A percentile compares a stretch with the other conserved stretches of the same genome.
phyloP scores from a whole-genome alignment of 2,113 vertebrate species.

The Ailuropoda melanoleuca region DNA sequence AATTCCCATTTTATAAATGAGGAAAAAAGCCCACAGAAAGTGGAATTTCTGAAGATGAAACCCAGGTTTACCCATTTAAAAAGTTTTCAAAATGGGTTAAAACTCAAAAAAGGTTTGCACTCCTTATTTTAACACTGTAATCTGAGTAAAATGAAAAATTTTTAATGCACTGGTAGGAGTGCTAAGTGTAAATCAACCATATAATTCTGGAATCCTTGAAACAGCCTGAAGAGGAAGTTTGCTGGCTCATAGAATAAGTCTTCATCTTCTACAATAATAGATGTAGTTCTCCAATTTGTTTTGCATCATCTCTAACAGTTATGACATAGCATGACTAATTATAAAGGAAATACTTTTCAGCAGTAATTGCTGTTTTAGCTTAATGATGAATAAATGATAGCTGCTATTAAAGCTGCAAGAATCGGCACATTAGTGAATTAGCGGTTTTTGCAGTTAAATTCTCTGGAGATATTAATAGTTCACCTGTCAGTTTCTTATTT shows the following conservation, averaged over 20 bases:
- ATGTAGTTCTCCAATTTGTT: not conserved
- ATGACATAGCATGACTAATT: not conserved
- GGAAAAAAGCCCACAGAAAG: not conserved
- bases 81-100: constrained; percentile 7
- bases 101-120: not conserved
- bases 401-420: not conserved
- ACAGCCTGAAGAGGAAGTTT: not conserved
- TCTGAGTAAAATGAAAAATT: not conserved
- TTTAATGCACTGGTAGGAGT: not conserved
- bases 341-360: not conserved
- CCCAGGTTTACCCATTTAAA: not conserved
- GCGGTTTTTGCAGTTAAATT: not conserved
- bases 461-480: not conserved
- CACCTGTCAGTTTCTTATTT: not conserved
- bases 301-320: not conserved
- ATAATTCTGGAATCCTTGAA: constrained; percentile 22
- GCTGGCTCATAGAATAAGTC: not conserved
- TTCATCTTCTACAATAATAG: not conserved
- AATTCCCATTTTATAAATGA: not conserved
- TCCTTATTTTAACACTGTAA: not conserved
- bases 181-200: not conserved
- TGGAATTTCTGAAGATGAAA: not conserved
- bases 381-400: not conserved
- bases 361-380: constrained; percentile 10
- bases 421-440: not conserved